These are phyloP conservation scores for Alosa sapidissima DNA, from an alignment of 2,797 vertebrate species.

Conservation along the genomic window DNA sequence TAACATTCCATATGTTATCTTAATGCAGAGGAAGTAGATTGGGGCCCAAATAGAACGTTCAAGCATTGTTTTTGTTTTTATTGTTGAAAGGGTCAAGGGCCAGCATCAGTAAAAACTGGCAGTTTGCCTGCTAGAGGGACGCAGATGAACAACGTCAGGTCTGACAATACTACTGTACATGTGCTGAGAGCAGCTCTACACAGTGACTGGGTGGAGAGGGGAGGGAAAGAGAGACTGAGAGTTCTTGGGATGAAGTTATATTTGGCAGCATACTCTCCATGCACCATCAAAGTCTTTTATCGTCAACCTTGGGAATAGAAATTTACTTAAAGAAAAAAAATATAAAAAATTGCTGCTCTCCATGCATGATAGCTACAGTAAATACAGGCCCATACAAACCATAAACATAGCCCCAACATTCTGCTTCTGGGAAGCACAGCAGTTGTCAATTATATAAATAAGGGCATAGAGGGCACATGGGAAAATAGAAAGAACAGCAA, in stretches of 20 bases:
- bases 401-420: slow-evolving; percentile 16
- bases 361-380: background rate
- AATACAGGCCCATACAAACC: slow-evolving; percentile 1
- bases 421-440: slow-evolving; percentile 17
- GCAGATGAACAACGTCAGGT: background rate
- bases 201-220: background rate
- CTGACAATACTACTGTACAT: background rate
- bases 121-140: background rate
- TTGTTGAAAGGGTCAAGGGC: too few species aligned
- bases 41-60: too few species aligned
- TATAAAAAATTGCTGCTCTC: background rate
- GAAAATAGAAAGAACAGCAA: background rate
- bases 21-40: too few species aligned
- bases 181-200: background rate
- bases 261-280: background rate
- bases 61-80: too few species aligned
- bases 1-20: too few species aligned
- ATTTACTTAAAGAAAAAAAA: too few species aligned
- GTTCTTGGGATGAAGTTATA: background rate
- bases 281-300: slow-evolving; percentile 5
- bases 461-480: background rate
- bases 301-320: background rate
- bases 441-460: slow-evolving; percentile 10
- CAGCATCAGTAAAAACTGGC: background rate
- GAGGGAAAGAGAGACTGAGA: background rate